Conservation (phyloP, 2,888 invertebrate genomes). For the Drosophila tripunctata region DNA sequence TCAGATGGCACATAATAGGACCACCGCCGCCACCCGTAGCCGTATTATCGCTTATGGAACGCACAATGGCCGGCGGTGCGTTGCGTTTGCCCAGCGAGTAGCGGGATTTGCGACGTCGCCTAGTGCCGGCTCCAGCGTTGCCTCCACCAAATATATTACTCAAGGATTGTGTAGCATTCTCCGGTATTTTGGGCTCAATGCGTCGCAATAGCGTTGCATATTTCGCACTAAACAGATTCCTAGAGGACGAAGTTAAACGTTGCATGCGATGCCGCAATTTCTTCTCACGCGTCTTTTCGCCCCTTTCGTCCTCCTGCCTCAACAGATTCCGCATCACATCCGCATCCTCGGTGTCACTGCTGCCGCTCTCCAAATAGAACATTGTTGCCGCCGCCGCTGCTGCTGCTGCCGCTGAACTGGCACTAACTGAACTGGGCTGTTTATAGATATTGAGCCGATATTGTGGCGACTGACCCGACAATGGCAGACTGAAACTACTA, state of each 20-base stretch:
- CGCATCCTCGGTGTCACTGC: slow-evolving; percentile 75
- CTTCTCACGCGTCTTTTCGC: slow-evolving; percentile 84
- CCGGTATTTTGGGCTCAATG: slow-evolving; percentile 78
- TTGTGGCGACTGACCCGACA: slow-evolving; percentile 52
- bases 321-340: slow-evolving; percentile 84
- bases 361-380: slow-evolving; percentile 70
- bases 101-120: slow-evolving; percentile 63
- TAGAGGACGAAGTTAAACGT: slow-evolving; percentile 87
- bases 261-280: slow-evolving; percentile 86
- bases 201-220: slow-evolving; percentile 87
- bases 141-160: slow-evolving; percentile 85
- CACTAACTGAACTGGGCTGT: slow-evolving; percentile 45
- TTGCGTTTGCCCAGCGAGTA: slow-evolving; percentile 35
- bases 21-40: slow-evolving; percentile 31
- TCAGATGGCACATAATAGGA: slow-evolving; percentile 40
- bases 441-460: slow-evolving; percentile 65
- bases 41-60: slow-evolving; percentile 81
- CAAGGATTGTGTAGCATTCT: slow-evolving; percentile 84
- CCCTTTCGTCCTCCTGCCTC: slow-evolving; percentile 87
- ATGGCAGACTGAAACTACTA: slow-evolving; percentile 55
- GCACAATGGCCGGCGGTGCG: slow-evolving; percentile 64
- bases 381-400: slow-evolving; percentile 63
- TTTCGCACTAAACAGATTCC: slow-evolving; percentile 87
- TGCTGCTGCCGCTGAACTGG: slow-evolving; percentile 48
- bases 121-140: slow-evolving; percentile 16